A percentile compares a stretch with the other conserved stretches of the same genome.
Conservation (phyloP, 2,113 vertebrate species). For the Murina feae region DNA sequence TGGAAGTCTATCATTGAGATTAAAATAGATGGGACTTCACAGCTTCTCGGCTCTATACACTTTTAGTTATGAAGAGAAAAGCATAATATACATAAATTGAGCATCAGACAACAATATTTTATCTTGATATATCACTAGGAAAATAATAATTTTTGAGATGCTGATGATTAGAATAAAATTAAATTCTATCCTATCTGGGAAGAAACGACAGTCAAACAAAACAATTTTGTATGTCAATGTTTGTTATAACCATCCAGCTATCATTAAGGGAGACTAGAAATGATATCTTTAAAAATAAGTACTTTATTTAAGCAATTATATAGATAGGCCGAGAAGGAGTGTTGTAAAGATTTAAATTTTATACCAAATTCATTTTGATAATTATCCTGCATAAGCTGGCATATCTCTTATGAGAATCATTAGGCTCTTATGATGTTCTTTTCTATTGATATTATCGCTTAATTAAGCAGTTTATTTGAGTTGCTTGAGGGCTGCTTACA, state of each 20-base stretch:
- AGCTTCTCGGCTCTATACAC: not conserved
- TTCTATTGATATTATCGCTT: not conserved
- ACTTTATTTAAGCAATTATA: not conserved
- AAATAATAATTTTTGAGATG: not conserved
- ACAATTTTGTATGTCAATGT: not conserved
- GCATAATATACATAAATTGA: not conserved
- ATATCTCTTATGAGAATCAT: conserved; percentile 9
- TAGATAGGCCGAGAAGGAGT: not conserved
- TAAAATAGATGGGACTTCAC: not conserved
- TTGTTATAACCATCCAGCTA: not conserved
- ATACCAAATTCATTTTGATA: conserved; percentile 37
- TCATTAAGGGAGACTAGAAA: not conserved
- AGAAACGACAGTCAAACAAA: not conserved
- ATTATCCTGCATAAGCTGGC: conserved; percentile 33
- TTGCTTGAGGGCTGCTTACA: not conserved
- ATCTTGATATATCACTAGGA: not conserved
- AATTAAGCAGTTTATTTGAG: conserved; percentile 45
- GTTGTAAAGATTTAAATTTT: not conserved
- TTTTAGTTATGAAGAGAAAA: not conserved
- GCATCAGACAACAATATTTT: not conserved
- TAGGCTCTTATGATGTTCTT: not conserved
- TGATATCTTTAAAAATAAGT: conserved; percentile 8
- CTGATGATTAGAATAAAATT: not conserved
- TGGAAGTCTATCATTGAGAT: not conserved
- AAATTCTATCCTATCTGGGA: not conserved